phyloP scores from a whole-genome alignment of 2,113 vertebrate genomes.

The Bungarus multicinctus region DNA sequence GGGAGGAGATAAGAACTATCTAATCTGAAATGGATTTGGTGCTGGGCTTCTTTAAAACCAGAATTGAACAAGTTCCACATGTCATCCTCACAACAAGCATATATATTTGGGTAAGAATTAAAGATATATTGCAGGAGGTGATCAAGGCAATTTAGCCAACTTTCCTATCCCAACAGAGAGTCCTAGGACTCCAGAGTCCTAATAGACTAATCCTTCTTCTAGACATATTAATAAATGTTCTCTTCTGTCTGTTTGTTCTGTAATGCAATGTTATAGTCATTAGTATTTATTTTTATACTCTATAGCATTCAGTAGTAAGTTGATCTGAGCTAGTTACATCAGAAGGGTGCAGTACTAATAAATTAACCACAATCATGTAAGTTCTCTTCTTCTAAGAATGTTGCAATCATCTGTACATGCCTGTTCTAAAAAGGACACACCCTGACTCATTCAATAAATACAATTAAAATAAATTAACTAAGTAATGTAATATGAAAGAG shows the following conservation, averaged over 20 bases:
- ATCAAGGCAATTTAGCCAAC: not conserved
- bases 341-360: not conserved
- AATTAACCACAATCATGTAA: not conserved
- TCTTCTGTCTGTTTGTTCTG: not conserved
- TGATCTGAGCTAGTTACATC: not conserved
- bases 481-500: not conserved
- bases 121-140: not conserved
- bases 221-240: not conserved
- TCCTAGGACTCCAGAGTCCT: not conserved
- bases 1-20: not conserved
- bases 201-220: not conserved
- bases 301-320: not conserved
- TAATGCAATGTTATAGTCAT: not conserved
- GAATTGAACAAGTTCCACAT: no score
- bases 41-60: not conserved
- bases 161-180: not conserved
- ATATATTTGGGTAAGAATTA: not conserved
- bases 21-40: not conserved
- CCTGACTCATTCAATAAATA: not conserved
- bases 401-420: not conserved
- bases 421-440: not conserved
- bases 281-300: not conserved
- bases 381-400: not conserved
- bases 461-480: not conserved
- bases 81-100: not conserved